Conservation (phyloP, 2,113 vertebrate genomes). For the Lasiurus borealis region DNA sequence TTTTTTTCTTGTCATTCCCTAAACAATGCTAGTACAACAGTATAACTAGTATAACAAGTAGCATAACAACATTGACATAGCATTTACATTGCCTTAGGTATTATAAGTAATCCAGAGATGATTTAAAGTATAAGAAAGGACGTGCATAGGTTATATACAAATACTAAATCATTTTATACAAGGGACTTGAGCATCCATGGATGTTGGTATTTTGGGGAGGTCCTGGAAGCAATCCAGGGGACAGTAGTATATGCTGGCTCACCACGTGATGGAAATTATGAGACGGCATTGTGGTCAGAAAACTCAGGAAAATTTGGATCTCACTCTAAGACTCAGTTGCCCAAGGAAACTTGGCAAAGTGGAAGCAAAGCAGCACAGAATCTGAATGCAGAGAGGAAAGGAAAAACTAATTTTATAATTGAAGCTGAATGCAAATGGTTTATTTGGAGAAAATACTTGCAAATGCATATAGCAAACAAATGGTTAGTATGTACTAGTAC, state of each 20-base stretch:
- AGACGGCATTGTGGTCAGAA: not conserved
- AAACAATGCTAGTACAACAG: not conserved
- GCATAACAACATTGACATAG: not conserved
- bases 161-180: not conserved
- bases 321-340: not conserved
- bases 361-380: slow-evolving; percentile 5
- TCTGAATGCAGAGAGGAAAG: not conserved
- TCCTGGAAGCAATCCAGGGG: not conserved
- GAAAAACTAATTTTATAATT: not conserved
- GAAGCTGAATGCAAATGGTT: not conserved
- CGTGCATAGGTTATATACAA: not conserved
- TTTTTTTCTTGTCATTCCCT: not conserved
- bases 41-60: not conserved
- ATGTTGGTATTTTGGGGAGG: not conserved
- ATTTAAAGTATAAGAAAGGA: not conserved
- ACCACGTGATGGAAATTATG: not conserved
- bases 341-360: not conserved
- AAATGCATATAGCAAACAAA: not conserved
- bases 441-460: not conserved
- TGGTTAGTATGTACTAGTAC: not conserved
- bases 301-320: not conserved
- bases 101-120: not conserved
- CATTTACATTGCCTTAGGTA: not conserved
- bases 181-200: too few relatives aligned
- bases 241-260: not conserved